phyloP scores from a whole-genome alignment of 1,140 invertebrate genomes.

The Muscidifurax raptorellus region DNA sequence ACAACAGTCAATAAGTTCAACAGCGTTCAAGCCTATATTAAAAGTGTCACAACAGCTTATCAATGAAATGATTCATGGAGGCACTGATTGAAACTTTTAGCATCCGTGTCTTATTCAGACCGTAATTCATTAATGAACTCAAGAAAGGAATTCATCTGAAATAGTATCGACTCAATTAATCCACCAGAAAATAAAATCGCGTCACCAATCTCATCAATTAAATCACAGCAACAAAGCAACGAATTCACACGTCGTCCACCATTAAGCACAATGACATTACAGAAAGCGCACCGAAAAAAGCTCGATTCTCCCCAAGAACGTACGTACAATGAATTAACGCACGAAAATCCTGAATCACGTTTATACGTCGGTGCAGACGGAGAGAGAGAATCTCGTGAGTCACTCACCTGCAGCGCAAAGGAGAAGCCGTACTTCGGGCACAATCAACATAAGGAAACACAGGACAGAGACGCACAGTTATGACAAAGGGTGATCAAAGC shows the following conservation, averaged over 20 bases:
- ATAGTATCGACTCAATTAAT: not conserved
- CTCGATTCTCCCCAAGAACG: not conserved
- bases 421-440: not conserved
- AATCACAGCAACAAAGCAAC: not conserved
- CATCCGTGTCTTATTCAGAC: not conserved
- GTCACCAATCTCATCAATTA: not conserved
- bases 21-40: not conserved
- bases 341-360: not conserved
- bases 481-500: not conserved
- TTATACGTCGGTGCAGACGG: too few species aligned
- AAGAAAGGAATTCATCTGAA: not conserved
- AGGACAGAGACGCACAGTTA: not conserved
- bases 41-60: not conserved
- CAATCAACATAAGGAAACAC: slow-evolving; percentile 10
- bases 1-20: too few species aligned
- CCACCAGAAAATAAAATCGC: not conserved
- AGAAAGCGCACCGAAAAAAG: not conserved
- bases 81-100: not conserved
- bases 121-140: not conserved
- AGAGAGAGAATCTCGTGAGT: not conserved
- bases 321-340: too few species aligned
- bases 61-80: not conserved
- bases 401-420: not conserved
- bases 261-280: not conserved
- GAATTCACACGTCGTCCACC: too few species aligned